Base-by-base conservation (phyloP, 2,888 invertebrate genomes). In the Drosophila antonietae region DNA sequence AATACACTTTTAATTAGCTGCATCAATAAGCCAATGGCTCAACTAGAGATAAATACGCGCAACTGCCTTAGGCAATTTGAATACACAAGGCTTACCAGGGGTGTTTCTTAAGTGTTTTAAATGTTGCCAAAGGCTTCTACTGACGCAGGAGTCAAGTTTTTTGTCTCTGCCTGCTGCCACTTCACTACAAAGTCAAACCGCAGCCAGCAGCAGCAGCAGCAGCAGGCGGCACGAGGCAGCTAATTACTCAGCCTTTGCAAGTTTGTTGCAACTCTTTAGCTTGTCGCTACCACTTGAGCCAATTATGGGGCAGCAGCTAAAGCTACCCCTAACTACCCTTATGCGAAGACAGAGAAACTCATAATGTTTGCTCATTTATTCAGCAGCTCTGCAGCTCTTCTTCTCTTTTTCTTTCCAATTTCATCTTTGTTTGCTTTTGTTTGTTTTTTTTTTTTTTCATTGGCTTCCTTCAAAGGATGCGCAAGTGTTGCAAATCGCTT, bases 401-500 rank as follows among this genome's bases (percentile, higher is more conserved):
- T 53, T 59, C 53, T 62, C 49, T 28, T 47, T 28, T 52, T 20
- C 28, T 64, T 47, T 58, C 49, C 53, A 15, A 49, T 49, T 20
- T 37, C 9, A 9, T 5, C 2, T 15, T 28, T 28, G 28, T 28
- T 28, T 28, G 28, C 6, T 28, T 28, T n/a, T n/a, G n/a, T 23
- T 23, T 2, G 23, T 28, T 28, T 28, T 28, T 28, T 28, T 28
- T 39, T 52, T 56, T 51, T 46, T 41, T 33, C 18, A 18, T 65
- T 53, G 44, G 68, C 18, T 47, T 59, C 52, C 60, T 78, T 72
- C 71, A 80, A 83, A 85, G 85, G 85, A 88, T 85, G 80, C 81
- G 80, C 86, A 87, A 87, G 88, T 89, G 89, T 87, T 81, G 85
- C 87, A 70, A 87, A 87, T 87, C 89, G 87, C 88, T 88, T 89